Base-by-base conservation (phyloP, 2,888 invertebrate genomes). In the Artemia sinica region DNA sequence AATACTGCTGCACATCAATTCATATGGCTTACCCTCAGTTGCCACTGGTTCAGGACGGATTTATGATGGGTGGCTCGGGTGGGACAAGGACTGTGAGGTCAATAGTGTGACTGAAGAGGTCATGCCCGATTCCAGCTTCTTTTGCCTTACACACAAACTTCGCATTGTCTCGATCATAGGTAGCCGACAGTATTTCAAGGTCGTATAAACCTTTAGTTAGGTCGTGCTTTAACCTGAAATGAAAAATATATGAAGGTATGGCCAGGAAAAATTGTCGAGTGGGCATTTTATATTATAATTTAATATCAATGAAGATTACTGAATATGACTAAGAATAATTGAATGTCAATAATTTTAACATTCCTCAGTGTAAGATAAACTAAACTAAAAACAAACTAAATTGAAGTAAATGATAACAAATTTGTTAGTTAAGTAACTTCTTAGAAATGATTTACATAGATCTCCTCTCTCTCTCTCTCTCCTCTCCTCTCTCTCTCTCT, bases 151-250 rank as follows among this genome's bases (percentile, higher is more conserved):
- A 95, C 80, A 90, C 91, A 81, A 91, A 94, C 75, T 86, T 85
- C 69, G 91, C 93, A 79, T 92, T 92, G 81, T 91, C 93, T 28
- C 89, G 83, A 76, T 87, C 89, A 80, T 92, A 94, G 68, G 89
- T 88, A 67, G 92, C 90, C 77, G 89, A 90, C 72, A 86, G 84
- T 75, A 95, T 91, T 78, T 87, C 83, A 75, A 95, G 82, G 80
- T 94, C 92, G 81, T 93, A 95, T 58, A 85, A 84, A 71, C 94
- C 93, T 71, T 86, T 84, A 70, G 83, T 83, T 65, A 90, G 89
- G 73, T 85, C 84, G 78, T 86, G 88, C 76, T 87, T 87, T 75
- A 89, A 82, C 78, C 88, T 89, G 78, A 73, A 81, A 80, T 71
- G 67, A 67, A 71, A 67, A 10, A 52, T n/a, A 52, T 2, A n/a